Percentiles rank a stretch among this genome's conserved stretches.
phyloP scores from a whole-genome alignment of 2,113 vertebrate species.

The Prolemur simus region DNA sequence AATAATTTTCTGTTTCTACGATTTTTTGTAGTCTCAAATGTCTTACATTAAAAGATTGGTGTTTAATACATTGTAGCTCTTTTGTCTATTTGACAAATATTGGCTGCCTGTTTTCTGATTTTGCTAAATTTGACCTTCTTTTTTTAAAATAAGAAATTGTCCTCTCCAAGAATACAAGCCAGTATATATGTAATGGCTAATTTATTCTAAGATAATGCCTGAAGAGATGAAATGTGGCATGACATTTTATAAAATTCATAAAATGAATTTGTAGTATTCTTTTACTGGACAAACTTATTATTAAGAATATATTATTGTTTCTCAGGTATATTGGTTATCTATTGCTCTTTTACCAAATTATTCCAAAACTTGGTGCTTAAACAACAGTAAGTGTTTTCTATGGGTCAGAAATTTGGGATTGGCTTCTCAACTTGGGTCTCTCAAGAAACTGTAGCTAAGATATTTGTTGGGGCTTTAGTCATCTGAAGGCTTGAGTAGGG shows the following conservation, averaged over 20 bases:
- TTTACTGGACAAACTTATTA: not conserved
- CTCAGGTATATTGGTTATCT: not conserved
- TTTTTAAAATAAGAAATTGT: not conserved
- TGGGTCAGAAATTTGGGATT: not conserved
- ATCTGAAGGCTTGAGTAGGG: not conserved
- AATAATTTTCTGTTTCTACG: not conserved
- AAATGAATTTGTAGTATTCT: not conserved
- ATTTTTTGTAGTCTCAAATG: not conserved
- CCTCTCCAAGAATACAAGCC: not conserved
- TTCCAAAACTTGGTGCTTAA: not conserved
- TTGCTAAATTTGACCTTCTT: not conserved
- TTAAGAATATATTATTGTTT: not conserved
- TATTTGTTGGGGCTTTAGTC: not conserved
- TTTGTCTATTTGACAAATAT: slow-evolving; percentile 2
- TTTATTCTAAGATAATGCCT: slow-evolving; percentile 24
- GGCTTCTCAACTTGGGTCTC: not conserved
- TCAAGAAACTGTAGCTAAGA: not conserved
- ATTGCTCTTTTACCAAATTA: not conserved
- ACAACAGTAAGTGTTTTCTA: not conserved
- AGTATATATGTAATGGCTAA: not conserved
- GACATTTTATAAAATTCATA: not conserved
- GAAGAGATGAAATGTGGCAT: not conserved
- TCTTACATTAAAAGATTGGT: not conserved
- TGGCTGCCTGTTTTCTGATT: not conserved
- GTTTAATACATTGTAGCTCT: slow-evolving; percentile 23